phyloP scores from a whole-genome alignment of 2,888 invertebrate genomes.

The Nomada fucata region DNA sequence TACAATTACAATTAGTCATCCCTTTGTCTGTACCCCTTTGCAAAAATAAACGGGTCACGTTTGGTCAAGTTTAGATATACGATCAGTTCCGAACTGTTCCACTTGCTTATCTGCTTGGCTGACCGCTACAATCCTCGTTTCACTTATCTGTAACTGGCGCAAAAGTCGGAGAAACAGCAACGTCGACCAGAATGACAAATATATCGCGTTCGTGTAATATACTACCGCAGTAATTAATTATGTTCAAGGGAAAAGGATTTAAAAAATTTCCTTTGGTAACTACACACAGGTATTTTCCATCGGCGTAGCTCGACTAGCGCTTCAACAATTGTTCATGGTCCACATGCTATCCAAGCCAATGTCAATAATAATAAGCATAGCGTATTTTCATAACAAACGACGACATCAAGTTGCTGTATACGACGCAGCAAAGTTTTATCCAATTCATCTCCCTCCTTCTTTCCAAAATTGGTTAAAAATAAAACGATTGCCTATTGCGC shows the following conservation, averaged over 20 bases:
- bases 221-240: too few species aligned
- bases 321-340: constrained; percentile 16
- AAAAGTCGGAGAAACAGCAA: constrained; percentile 24
- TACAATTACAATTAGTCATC: constrained; percentile 25
- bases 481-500: background rate
- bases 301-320: background rate
- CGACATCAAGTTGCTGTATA: too few species aligned
- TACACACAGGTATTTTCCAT: background rate
- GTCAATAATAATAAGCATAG: too few species aligned
- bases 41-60: constrained; percentile 39
- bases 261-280: background rate
- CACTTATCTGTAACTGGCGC: constrained; percentile 63
- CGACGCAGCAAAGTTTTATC: too few species aligned
- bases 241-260: background rate
- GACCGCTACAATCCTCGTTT: constrained; percentile 63
- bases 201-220: background rate
- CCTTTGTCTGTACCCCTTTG: constrained; percentile 10
- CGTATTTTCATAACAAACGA: too few species aligned
- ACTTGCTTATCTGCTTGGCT: constrained; percentile 69
- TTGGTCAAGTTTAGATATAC: constrained; percentile 43
- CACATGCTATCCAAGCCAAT: background rate
- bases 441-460: background rate
- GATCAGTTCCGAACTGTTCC: constrained; percentile 41
- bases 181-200: constrained; percentile 19
- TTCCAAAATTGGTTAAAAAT: background rate